Conservation (phyloP, 2,888 invertebrate species). For the Phlogophora meticulosa region DNA sequence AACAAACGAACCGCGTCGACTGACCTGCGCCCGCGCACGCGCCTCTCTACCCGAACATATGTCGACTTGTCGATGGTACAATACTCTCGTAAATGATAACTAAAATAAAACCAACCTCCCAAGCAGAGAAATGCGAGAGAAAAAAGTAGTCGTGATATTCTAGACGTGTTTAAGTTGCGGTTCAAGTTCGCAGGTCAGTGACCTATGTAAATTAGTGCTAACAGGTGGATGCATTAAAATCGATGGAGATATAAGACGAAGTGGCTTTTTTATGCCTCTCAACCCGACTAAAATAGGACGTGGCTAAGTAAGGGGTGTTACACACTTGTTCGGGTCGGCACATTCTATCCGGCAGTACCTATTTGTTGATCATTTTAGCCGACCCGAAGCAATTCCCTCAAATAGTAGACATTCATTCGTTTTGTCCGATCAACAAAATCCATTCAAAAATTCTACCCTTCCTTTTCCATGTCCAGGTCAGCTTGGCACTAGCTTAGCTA, state of each 20-base stretch:
- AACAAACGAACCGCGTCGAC: constrained; percentile 82
- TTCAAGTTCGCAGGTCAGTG: constrained; percentile 68
- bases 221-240: constrained; percentile 49
- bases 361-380: too few relatives aligned
- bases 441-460: too few relatives aligned
- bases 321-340: too few relatives aligned
- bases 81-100: constrained; percentile 85
- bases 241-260: constrained; percentile 22
- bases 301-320: constrained; percentile 14
- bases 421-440: too few relatives aligned
- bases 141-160: constrained; percentile 64
- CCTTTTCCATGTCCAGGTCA: too few relatives aligned
- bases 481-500: too few relatives aligned
- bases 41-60: constrained; percentile 74
- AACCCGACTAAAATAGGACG: constrained; percentile 20
- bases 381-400: too few relatives aligned
- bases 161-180: constrained; percentile 57
- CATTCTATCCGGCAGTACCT: too few relatives aligned
- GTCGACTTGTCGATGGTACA: constrained; percentile 75
- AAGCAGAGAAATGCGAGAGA: constrained; percentile 76
- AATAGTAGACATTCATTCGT: too few relatives aligned
- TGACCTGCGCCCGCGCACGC: constrained; percentile 81
- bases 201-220: constrained; percentile 64
- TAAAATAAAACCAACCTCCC: constrained; percentile 87
- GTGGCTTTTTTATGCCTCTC: constrained; percentile 21